Base-by-base conservation (phyloP, 53 echinoderm and acorn worm genomes). In the Apostichopus leukothele region DNA sequence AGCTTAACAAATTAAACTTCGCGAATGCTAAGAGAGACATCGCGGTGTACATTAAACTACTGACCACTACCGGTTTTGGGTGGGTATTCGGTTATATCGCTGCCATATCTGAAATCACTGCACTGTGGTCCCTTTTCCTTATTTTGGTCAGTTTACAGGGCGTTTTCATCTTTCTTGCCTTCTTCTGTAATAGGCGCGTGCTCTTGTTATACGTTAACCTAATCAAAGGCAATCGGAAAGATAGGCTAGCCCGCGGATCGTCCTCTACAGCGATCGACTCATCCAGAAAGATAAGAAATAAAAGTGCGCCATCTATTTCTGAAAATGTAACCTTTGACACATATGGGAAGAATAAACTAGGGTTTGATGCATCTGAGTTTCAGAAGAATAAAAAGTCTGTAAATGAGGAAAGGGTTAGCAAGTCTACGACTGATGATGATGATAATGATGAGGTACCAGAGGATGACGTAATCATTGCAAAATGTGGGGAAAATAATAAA, bases 121-220 rank as follows among this genome's bases (percentile, higher is more conserved):
- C 90, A 16, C 83, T 98, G 7, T 98, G 99, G 99, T 93, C 94
- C 20, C 86, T 94, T 18, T 98, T 98, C 78, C 92, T 98, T 27
- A 73, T 98, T 20, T 78, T 94, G 18, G 90, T 96, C 53, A 91
- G 95, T 60, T 90, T 96, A 12, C 96, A 98, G 66, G 99, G 99
- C 6, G 14, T 94, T 18, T 98, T 98, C 76, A 94, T 98, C 27
- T 91, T 92, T 75, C 26, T 93, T 1, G 92, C 99, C 12, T 99
- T 94, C 90, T 94, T 92, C 68, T 96, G 94, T 87, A 99, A 94
- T 27, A 86, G 76, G 53, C 89, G 99, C 26, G 91, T 96, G 11
- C 90, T 89, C 67, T 60, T 66, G 57, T 67, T 96, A 51, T 96
- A 94, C 51, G 85, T 85, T 9, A 67, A 67, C 14, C 51, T 85